These are phyloP conservation scores for Chymomyza fuscimana DNA, from an alignment of 2,888 invertebrate species.

Conservation along the genomic window DNA sequence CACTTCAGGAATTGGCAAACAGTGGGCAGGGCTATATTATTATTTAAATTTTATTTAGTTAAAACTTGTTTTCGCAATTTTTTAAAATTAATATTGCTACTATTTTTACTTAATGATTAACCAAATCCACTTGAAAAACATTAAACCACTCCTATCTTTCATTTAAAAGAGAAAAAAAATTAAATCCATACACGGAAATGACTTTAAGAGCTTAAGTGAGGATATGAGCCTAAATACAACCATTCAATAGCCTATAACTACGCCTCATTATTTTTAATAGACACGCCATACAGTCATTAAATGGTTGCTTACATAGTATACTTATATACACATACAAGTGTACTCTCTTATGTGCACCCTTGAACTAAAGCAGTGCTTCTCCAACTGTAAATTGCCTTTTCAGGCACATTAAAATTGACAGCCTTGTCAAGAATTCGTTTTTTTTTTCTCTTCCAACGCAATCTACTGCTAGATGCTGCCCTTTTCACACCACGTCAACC, in stretches of 20 bases:
- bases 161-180: not conserved
- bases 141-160: too few relatives aligned
- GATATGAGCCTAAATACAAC: not conserved
- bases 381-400: constrained; percentile 62
- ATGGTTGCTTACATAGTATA: constrained; percentile 15
- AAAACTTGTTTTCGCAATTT: too few relatives aligned
- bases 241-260: not conserved
- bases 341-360: constrained; percentile 27
- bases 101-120: too few relatives aligned
- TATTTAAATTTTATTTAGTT: too few relatives aligned
- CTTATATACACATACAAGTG: constrained; percentile 32
- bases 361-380: constrained; percentile 38
- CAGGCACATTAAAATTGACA: constrained; percentile 58
- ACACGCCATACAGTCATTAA: not conserved
- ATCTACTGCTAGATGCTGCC: not conserved
- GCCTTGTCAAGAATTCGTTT: constrained; percentile 17
- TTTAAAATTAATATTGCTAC: too few relatives aligned
- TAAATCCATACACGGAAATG: not conserved
- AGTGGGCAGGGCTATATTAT: too few relatives aligned
- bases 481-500: not conserved
- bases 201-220: not conserved
- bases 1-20: too few relatives aligned
- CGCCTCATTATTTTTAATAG: constrained; percentile 68
- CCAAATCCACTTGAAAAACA: too few relatives aligned
- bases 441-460: not conserved